Conservation (phyloP, 2,888 invertebrate species). For the Palloptera scutellata region DNA sequence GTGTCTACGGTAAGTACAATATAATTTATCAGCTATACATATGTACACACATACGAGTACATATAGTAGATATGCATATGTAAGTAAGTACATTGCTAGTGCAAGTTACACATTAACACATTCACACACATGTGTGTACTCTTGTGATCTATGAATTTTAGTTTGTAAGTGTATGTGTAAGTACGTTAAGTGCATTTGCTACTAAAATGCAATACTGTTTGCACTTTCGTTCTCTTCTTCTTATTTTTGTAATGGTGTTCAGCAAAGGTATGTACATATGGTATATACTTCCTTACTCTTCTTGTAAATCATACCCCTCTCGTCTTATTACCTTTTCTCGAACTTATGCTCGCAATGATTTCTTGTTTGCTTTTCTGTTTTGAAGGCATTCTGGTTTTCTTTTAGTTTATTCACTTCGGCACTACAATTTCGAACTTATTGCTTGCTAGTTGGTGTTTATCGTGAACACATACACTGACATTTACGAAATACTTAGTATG, state of each 20-base stretch:
- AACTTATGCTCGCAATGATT: too few species aligned
- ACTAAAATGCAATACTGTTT: constrained; percentile 32
- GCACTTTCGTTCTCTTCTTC: neutral
- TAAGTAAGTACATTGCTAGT: neutral
- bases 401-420: too few species aligned
- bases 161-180: constrained; percentile 17
- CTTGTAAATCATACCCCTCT: too few species aligned
- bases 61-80: neutral
- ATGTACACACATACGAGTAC: neutral
- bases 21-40: neutral
- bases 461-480: too few species aligned
- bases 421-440: constrained; percentile 9
- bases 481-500: too few species aligned
- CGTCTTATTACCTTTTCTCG: too few species aligned
- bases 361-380: too few species aligned
- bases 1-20: constrained; percentile 81
- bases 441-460: neutral
- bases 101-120: neutral
- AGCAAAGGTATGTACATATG: too few species aligned
- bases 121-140: constrained; percentile 9
- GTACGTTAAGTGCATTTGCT: constrained; percentile 52
- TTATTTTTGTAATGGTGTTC: too few species aligned
- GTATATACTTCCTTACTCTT: too few species aligned
- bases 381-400: too few species aligned
- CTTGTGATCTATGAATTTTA: constrained; percentile 10